Conservation (phyloP, 2,888 invertebrate genomes). For the Myathropa florea region DNA sequence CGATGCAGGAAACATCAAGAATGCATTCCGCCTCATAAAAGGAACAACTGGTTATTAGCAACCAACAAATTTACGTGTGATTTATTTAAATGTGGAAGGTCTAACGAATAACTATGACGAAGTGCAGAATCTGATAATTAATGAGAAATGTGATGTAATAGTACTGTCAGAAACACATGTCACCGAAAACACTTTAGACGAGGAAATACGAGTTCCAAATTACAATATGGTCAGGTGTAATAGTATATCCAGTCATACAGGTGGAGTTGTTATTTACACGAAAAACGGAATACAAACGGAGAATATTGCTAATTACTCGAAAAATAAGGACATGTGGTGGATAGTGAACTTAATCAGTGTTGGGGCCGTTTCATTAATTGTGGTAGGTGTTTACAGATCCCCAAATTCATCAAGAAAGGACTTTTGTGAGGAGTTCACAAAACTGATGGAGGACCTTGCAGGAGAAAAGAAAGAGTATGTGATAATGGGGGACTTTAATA, state of each 20-base stretch:
- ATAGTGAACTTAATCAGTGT: background rate
- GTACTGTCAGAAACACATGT: background rate
- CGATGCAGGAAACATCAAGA: too few relatives aligned
- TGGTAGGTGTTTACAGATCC: conserved; percentile 2
- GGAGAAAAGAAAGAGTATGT: background rate
- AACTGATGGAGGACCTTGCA: background rate
- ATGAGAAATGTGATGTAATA: background rate
- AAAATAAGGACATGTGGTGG: background rate
- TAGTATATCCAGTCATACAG: background rate
- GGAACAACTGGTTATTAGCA: too few relatives aligned
- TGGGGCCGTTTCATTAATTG: background rate
- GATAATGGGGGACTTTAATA: background rate
- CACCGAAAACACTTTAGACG: background rate
- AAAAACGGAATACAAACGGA: background rate
- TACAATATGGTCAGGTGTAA: background rate
- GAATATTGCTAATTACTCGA: background rate
- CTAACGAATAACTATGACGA: too few relatives aligned
- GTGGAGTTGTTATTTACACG: background rate
- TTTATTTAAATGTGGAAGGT: too few relatives aligned
- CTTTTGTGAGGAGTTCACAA: background rate
- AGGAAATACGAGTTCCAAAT: background rate
- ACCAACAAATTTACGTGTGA: too few relatives aligned
- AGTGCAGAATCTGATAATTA: background rate
- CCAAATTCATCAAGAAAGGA: background rate
- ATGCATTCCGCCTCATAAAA: too few relatives aligned